These are phyloP conservation scores for Fragum fragum DNA, from an alignment of 2,888 invertebrate genomes.

Conservation along the genomic window DNA sequence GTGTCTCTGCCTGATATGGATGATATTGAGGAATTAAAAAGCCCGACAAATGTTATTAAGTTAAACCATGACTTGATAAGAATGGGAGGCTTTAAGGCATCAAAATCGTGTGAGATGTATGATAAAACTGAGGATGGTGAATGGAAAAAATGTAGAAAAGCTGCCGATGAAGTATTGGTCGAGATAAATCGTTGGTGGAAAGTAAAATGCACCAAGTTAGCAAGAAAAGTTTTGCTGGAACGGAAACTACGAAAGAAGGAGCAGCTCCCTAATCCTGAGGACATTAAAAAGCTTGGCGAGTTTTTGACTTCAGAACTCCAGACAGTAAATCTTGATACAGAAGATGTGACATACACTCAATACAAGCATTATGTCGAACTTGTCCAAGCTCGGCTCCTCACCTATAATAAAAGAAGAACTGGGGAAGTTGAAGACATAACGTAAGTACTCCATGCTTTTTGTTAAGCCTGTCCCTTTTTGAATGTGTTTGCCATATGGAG, in stretches of 20 bases:
- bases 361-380: background rate
- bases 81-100: constrained; percentile 22
- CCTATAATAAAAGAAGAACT: constrained; percentile 28
- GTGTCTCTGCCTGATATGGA: constrained; percentile 37
- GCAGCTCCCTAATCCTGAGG: constrained; percentile 25
- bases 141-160: constrained; percentile 27
- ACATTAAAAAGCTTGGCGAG: constrained; percentile 20
- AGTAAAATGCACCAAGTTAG: constrained; percentile 11
- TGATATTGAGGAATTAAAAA: constrained; percentile 39
- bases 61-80: constrained; percentile 37
- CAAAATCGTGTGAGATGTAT: constrained; percentile 14
- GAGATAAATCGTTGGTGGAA: constrained; percentile 25
- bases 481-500: too few species aligned
- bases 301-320: background rate
- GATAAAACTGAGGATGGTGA: constrained; percentile 25
- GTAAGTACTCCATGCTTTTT: background rate
- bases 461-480: too few species aligned
- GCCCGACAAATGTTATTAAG: constrained; percentile 34
- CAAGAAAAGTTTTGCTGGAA: constrained; percentile 26
- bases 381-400: constrained; percentile 16
- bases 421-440: constrained; percentile 25
- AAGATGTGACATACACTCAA: background rate
- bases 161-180: background rate
- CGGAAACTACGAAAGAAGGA: constrained; percentile 10
- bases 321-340: background rate